These are phyloP conservation scores for Sabatieria punctata DNA, from an alignment of 2,888 invertebrate genomes.

Conservation along the genomic window DNA sequence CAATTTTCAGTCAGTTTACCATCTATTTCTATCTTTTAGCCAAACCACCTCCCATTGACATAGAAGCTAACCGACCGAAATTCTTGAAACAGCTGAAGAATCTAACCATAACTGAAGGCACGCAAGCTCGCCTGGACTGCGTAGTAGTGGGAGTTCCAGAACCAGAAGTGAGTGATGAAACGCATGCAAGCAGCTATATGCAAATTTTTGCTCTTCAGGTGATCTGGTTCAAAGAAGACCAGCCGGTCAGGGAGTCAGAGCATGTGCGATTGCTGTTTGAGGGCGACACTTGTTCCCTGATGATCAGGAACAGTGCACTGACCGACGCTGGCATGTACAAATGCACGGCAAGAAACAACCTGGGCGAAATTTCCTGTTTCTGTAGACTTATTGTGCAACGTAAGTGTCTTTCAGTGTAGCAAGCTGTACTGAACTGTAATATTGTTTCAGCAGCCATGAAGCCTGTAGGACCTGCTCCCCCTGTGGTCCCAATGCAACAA, in stretches of 20 bases:
- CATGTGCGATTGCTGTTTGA: slow-evolving; percentile 64
- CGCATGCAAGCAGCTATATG: neutral
- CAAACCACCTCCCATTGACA: slow-evolving; percentile 1
- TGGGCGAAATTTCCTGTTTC: slow-evolving; percentile 26
- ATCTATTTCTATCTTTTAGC: slow-evolving; percentile 6
- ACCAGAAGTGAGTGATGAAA: slow-evolving; percentile 31
- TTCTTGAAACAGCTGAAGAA: slow-evolving; percentile 23
- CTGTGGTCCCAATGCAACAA: slow-evolving; percentile 5
- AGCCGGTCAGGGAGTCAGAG: slow-evolving; percentile 62
- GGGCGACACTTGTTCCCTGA: slow-evolving; percentile 51
- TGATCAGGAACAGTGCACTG: slow-evolving; percentile 45
- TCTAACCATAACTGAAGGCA: slow-evolving; percentile 40
- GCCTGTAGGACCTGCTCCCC: neutral
- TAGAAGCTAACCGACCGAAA: slow-evolving; percentile 19
- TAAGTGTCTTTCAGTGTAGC: slow-evolving; percentile 1
- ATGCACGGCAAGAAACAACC: slow-evolving; percentile 52
- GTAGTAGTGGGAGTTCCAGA: slow-evolving; percentile 37
- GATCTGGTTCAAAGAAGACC: slow-evolving; percentile 58
- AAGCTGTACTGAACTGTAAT: neutral
- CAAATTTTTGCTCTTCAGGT: slow-evolving; percentile 37
- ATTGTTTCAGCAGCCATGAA: neutral
- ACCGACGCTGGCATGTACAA: slow-evolving; percentile 58
- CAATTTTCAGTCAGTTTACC: slow-evolving; percentile 8
- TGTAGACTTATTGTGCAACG: slow-evolving; percentile 20
- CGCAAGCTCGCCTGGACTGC: slow-evolving; percentile 34